Conservation (phyloP, 2,113 vertebrate species). For the Petroica traversi region DNA sequence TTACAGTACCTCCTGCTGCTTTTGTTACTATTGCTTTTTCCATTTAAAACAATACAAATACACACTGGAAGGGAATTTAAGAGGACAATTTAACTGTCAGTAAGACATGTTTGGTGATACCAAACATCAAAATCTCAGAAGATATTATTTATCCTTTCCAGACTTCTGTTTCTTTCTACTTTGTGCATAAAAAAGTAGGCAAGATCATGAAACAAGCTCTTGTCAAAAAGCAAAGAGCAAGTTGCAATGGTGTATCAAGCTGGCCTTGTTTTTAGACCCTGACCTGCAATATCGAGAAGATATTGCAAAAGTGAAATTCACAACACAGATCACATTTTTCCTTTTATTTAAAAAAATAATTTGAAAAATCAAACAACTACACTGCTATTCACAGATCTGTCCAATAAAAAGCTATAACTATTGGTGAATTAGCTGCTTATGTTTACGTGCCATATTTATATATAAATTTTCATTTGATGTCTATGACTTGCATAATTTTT, state of each 20-base stretch:
- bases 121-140: not conserved
- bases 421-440: not conserved
- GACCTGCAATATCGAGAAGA: not conserved
- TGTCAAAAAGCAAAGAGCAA: not conserved
- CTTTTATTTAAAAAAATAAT: not conserved
- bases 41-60: not conserved
- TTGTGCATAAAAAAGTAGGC: not conserved
- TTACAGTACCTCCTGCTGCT: not conserved
- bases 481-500: not conserved
- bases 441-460: not conserved
- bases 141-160: not conserved
- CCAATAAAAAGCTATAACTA: not conserved
- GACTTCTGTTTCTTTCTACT: not conserved
- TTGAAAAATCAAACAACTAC: not conserved
- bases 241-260: slow-evolving; percentile 45
- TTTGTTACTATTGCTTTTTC: not conserved
- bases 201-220: not conserved
- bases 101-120: not conserved
- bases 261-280: slow-evolving; percentile 38
- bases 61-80: not conserved
- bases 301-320: slow-evolving; percentile 15
- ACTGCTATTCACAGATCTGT: not conserved
- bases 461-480: not conserved
- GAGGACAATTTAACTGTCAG: not conserved
- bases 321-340: not conserved